These are phyloP conservation scores for Microtus montanus DNA, from an alignment of 2,113 vertebrate genomes.

Conservation along the genomic window DNA sequence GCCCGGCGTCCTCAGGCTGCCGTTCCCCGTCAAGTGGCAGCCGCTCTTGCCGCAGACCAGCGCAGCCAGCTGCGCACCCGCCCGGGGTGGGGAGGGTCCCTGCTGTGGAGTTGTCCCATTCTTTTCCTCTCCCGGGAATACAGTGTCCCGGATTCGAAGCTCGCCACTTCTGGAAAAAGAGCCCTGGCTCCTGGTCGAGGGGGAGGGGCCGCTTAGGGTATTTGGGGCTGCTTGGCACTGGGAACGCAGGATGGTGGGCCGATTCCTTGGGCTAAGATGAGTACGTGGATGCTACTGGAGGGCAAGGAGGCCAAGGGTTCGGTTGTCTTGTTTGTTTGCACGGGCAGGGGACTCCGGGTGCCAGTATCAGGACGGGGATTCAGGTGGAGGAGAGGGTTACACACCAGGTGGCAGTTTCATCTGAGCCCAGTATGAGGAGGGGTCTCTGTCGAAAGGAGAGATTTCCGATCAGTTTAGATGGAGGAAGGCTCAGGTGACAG, in stretches of 20 bases:
- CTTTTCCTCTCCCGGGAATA: constrained; percentile 60
- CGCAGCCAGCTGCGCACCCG: constrained; percentile 45
- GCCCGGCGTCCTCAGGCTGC: constrained; percentile 49
- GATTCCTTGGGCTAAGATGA: constrained; percentile 6
- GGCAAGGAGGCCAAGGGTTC: background rate
- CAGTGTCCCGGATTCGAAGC: constrained; percentile 74
- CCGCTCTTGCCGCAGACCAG: constrained; percentile 72
- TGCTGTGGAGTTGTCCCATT: constrained; percentile 58
- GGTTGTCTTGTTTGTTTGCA: constrained; percentile 24
- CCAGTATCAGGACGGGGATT: constrained; percentile 9
- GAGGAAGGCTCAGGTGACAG: constrained; percentile 1
- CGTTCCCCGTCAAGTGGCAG: constrained; percentile 13
- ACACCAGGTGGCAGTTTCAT: background rate
- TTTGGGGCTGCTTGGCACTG: constrained; percentile 55
- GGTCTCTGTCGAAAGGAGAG: background rate
- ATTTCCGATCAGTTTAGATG: background rate
- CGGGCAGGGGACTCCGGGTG: constrained; percentile 10
- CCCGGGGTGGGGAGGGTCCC: constrained; percentile 40
- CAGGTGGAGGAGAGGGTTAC: background rate
- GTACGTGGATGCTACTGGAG: constrained; percentile 42
- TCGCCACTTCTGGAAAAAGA: constrained; percentile 60
- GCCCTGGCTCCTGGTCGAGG: constrained; percentile 59
- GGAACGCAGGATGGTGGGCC: constrained; percentile 12
- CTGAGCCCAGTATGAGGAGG: background rate
- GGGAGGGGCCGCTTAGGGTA: constrained; percentile 67